Percentiles rank a stretch among this genome's conserved stretches.
Conservation (phyloP, 92 coral and sea anemone genomes). For the Metridium senile region DNA sequence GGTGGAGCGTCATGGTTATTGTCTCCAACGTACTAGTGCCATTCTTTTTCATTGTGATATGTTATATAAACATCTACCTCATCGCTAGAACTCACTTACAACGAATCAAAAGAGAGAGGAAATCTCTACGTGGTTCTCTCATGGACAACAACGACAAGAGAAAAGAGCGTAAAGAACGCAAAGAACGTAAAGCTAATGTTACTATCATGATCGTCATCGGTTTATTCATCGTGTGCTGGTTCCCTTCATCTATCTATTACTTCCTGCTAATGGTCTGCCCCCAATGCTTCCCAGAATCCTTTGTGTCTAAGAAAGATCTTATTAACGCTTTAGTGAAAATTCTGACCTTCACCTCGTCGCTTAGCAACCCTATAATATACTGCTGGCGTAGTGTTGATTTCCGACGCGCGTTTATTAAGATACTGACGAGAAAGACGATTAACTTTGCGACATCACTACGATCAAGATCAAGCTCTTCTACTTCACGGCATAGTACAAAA, state of each 20-base stretch:
- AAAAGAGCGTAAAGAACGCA: slow-evolving; percentile 55
- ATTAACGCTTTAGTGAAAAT: slow-evolving; percentile 88
- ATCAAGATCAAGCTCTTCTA: slow-evolving; percentile 27
- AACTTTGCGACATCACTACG: slow-evolving; percentile 46
- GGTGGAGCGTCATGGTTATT: slow-evolving; percentile 98
- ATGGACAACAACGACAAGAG: slow-evolving; percentile 8
- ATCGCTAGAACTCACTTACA: slow-evolving; percentile 66
- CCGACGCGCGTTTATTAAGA: slow-evolving; percentile 69
- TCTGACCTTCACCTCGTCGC: slow-evolving; percentile 82
- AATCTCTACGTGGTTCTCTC: slow-evolving; percentile 5
- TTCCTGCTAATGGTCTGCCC: slow-evolving; percentile 76
- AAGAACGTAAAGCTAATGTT: slow-evolving; percentile 74
- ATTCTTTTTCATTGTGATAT: slow-evolving; percentile 78
- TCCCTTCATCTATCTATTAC: slow-evolving; percentile 92
- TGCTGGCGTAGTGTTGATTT: slow-evolving; percentile 94
- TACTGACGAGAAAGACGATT: slow-evolving; percentile 42
- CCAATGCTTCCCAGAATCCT: slow-evolving; percentile 60
- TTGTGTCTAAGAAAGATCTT: slow-evolving; percentile 45
- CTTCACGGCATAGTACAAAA: too few relatives aligned
- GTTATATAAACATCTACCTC: slow-evolving; percentile 80
- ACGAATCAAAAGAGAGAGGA: slow-evolving; percentile 44
- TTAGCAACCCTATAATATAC: slow-evolving; percentile 90
- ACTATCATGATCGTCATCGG: slow-evolving; percentile 92
- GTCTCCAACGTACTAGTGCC: slow-evolving; percentile 78
- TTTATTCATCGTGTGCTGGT: slow-evolving; percentile 83